Base-by-base conservation (phyloP, 2,797 vertebrate species). In the Yasuhikotakia modesta region DNA sequence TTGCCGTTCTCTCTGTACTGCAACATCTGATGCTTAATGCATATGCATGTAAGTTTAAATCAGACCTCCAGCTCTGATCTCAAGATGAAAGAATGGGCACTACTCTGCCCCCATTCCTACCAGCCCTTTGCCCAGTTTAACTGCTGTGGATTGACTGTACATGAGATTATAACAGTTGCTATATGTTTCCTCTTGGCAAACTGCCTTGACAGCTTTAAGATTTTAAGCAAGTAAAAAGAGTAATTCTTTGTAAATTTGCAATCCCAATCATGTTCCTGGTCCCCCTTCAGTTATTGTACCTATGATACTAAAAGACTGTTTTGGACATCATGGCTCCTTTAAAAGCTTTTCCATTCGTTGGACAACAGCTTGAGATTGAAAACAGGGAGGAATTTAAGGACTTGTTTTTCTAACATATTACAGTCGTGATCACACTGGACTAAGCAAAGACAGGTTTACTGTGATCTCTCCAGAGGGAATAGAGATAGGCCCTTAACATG, bases 291-390 rank as follows among this genome's bases (percentile, higher is more conserved):
- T 57, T 22, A 19, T 52, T 24, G 22, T 57, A 57, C 21, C 53
- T 57, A 4, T 57, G 53, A 21, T 53, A 53, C 19, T 53, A 19
- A 13, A 57, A 24, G 11, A 21, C 19, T 22, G 27, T 79, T 78
- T 70, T 30, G 24, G 53, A 61, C 66, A 80, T 63, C 21, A 17
- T 22, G 45, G 87, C 85, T 90, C 87, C 87, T 64, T 90, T 88
- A 84, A 88, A 88, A 86, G 88, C 86, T 89, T 90, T 90, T 88
- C 81, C 80, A 78, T 90, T 91, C 89, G 85, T 86, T 85, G 83
- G 85, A 84, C 85, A 82, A 78, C 76, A 72, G 82, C 74, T 83
- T 87, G 82, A 90, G 88, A 89, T 89, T 87, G 84, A 88, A 91
- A 89, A 81, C 87, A 89, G 88, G 86, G 78, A 43, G 39, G 39